Base-by-base conservation (phyloP, 1,140 invertebrate species). In the Vollenhovia emeryi region DNA sequence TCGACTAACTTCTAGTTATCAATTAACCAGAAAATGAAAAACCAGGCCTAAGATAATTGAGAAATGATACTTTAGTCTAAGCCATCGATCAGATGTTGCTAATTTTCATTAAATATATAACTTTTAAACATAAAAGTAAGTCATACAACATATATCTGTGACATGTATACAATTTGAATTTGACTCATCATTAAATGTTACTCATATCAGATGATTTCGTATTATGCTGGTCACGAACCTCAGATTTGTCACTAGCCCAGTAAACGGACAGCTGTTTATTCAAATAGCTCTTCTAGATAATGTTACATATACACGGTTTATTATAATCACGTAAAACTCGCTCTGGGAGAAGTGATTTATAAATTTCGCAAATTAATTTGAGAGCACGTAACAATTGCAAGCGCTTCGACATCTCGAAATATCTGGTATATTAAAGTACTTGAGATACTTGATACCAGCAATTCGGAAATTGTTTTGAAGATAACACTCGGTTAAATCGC, bases 111-210 rank as follows among this genome's bases (percentile, higher is more conserved):
- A 50, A 50, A n/a, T 50, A 13, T 43, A 36, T 43, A 15, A 5
- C 18, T 33, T 55, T 52, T 59, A 43, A 60, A 45, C 43, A 59
- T 27, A 43, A 27, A 74, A 59, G 13, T 24, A 57, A 40, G 43
- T 27, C 24, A 9, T 1, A 9, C 11, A 21, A 40, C 13, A 9
- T 4, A n/a, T 2, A 13, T 43, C 18, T 6, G 18, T 50, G 21
- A 33, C 21, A 9, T 5, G 13, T 59, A 18, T 21, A 75, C 15
- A 8, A 13, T 43, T 73, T 52, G 27, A 57, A 75, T 59, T 27
- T 27, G n/a, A 74, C 3, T 62, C 18, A 62, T 43, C 40, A 43
- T 74, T 36, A 13, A 75, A 76, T 60, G n/a, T n/a, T 30, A 76
- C 21, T 66, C n/a, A 40, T 3, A n/a, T n/a, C n/a, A n/a, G n/a